Evolutionary conservation across 1,140 invertebrate species (phyloP).

Genomic region (Venturia canescens): DNA sequence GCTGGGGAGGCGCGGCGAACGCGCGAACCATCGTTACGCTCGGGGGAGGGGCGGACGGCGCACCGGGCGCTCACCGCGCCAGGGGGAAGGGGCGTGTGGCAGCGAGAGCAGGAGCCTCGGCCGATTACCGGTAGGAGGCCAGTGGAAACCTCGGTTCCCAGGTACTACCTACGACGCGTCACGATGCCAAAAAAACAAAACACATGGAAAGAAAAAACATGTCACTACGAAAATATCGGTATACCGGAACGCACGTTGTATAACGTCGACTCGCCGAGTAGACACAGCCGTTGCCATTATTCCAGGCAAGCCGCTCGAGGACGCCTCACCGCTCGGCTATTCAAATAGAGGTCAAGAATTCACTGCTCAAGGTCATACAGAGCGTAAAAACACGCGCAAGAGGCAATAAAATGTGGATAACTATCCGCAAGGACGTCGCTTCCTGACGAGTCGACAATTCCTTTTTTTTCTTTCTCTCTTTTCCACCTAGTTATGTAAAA

Average conservation of each 20-base stretch:
- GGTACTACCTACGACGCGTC: slow-evolving; percentile 14
- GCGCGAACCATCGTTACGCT: background rate
- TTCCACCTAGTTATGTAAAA: too few species aligned
- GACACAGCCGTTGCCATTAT: background rate
- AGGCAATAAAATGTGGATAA: background rate
- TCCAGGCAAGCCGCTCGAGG: background rate
- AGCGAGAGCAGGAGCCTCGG: background rate
- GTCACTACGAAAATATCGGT: background rate
- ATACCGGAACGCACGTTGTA: background rate
- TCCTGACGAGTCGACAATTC: too few species aligned
- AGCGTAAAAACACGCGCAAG: background rate
- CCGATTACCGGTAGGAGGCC: slow-evolving; percentile 31
- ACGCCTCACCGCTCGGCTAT: background rate
- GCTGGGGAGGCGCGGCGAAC: background rate
- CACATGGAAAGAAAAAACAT: background rate
- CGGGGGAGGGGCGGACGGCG: background rate
- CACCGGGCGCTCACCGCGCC: background rate
- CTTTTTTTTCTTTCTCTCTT: too few species aligned
- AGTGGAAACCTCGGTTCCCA: slow-evolving; percentile 19
- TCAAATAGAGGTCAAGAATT: slow-evolving; percentile 2
- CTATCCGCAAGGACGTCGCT: too few species aligned
- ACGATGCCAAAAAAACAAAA: slow-evolving; percentile 10
- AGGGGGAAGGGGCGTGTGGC: background rate
- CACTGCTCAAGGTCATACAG: background rate
- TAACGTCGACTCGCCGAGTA: background rate